Conservation (phyloP, 2,113 vertebrate genomes). For the Cebidichthys violaceus region DNA sequence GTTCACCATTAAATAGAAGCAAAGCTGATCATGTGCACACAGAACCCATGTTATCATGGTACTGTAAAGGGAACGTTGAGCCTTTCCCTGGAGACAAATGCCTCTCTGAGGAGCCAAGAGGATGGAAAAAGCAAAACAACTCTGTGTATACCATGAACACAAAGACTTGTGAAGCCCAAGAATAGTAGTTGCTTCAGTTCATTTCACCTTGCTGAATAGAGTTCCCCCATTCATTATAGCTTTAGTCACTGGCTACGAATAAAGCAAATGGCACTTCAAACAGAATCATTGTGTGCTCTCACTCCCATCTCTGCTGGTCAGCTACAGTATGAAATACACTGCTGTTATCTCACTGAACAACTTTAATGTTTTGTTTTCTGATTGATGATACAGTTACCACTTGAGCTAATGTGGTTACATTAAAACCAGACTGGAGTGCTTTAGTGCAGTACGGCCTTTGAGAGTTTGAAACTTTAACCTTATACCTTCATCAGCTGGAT, state of each 20-base stretch:
- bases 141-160: conserved; percentile 2
- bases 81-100: conserved; percentile 36
- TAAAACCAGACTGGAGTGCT: conserved; percentile 31
- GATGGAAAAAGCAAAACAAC: conserved; percentile 41
- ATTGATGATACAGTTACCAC: conserved; percentile 19
- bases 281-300: conserved; percentile 8
- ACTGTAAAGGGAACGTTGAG: conserved; percentile 9
- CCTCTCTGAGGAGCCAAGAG: conserved; percentile 29
- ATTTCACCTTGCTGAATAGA: conserved; percentile 41
- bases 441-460: conserved; percentile 23
- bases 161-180: conserved; percentile 2
- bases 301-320: conserved; percentile 23
- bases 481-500: conserved; percentile 12
- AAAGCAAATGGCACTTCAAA: conserved; percentile 20
- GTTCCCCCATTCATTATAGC: conserved; percentile 9
- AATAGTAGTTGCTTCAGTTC: conserved; percentile 14
- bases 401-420: conserved; percentile 33
- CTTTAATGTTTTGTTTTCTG: conserved; percentile 2
- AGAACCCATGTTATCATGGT: background rate
- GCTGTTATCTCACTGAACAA: conserved; percentile 21
- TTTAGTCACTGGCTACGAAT: conserved; percentile 15
- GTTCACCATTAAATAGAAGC: conserved; percentile 4
- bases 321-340: conserved; percentile 21
- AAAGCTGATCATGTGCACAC: background rate
- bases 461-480: conserved; percentile 25